These are phyloP conservation scores for Ispidina picta DNA, from an alignment of 2,797 vertebrate species.

Conservation along the genomic window DNA sequence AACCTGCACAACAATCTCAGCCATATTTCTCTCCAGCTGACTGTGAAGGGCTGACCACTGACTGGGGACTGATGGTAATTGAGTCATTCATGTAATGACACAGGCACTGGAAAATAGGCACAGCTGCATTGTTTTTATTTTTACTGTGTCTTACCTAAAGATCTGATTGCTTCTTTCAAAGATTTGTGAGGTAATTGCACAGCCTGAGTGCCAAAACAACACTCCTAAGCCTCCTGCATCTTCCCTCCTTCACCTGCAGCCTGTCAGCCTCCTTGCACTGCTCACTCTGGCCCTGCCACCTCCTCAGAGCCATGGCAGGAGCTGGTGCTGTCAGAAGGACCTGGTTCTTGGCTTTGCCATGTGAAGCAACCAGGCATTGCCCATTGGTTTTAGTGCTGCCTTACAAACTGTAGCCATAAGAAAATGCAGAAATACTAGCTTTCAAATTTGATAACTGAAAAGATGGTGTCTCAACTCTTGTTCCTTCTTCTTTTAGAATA, in stretches of 20 bases:
- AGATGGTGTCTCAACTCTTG: background rate
- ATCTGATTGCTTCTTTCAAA: background rate
- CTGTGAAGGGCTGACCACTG: conserved; percentile 67
- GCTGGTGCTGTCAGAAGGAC: too few relatives aligned
- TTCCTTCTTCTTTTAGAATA: background rate
- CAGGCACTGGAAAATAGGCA: background rate
- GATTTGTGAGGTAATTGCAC: background rate
- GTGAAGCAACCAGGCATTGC: background rate
- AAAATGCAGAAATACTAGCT: background rate
- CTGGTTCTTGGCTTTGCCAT: background rate
- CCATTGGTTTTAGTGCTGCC: background rate
- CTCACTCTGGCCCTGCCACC: too few relatives aligned
- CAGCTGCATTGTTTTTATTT: background rate
- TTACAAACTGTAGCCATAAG: background rate
- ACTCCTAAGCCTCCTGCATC: background rate
- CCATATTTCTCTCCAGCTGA: conserved; percentile 63
- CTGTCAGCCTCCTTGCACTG: background rate
- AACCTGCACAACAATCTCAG: conserved; percentile 57
- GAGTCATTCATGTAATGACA: conserved; percentile 8
- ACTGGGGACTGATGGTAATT: conserved; percentile 65
- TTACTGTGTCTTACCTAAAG: background rate
- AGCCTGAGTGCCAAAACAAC: background rate
- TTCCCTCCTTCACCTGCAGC: background rate
- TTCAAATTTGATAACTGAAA: background rate
- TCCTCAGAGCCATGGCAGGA: accelerated